Evolutionary conservation across 2,797 vertebrate species (phyloP), one percentile per base, ranked within the genome.

Genomic region (Myoxocephalus aenaeus): DNA sequence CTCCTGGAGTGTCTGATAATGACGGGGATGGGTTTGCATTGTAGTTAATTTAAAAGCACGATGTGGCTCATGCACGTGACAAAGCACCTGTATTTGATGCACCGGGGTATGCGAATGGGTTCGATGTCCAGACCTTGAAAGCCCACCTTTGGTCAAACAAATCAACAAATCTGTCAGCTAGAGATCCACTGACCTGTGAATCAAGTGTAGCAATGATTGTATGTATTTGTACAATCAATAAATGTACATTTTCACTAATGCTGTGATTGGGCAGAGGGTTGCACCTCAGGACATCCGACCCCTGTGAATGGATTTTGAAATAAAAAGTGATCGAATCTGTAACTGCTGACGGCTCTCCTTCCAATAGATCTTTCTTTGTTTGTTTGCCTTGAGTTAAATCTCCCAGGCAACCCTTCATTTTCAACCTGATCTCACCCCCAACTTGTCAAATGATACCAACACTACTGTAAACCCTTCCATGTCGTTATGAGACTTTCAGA

Each of bases 61-160:
- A 14, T 42, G 44, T 17, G 44, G 18, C 17, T 48, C 44, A 20
- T 48, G 44, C 20, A 22, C 11, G 8, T 51, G 20, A 22, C 20
- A 4, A 51, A 51, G 10, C 4, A 4, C n/a, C 48, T n/a, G 20
- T 11, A 11, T 51, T n/a, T 51, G 12, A n/a, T 3, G 1, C 48
- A n/a, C 18, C 18, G 11, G 46, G 46, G 46, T n/a, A n/a, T 10
- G 48, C 4, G 8, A 50, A 51, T 18, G 48, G 48, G 20, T 18
- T 51, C 9, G 3, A 68, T 75, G 74, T 82, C 53, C 68, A 70
- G 48, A 63, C 65, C 70, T 58, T 58, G 44, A 40, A 67, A 44
- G 44, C 15, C 20, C 15, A 38, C 48, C 68, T 15, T 34, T n/a
- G 22, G 3, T 64, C 51, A 74, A 46, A 38, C 25, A 62, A 27